Evolutionary conservation across 2,113 vertebrate genomes (phyloP), one percentile per base, ranked within the genome.

Genomic region (Rhea pennata): DNA sequence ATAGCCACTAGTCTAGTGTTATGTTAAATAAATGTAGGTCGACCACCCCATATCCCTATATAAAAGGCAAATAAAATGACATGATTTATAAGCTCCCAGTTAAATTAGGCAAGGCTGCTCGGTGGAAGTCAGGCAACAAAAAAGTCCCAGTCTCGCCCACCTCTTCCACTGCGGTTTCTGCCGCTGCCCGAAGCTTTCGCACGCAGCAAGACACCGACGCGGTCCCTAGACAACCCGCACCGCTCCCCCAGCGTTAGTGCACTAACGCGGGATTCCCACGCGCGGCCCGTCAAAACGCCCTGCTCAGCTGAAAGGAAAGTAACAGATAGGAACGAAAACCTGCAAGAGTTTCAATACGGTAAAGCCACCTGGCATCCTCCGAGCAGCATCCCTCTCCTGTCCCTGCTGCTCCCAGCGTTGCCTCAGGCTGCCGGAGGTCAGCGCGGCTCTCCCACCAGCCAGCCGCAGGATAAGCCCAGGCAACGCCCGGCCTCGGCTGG

Each of bases 361-460:
- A 10, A 86, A 76, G 26, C 13, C 48, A n/a, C 6, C 71, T 2
- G 23, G 31, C 11, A 23, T 1, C 48, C 75, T 66, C 83, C 12
- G 0, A 9, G 0, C 15, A n/a, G 66, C 66, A 3, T 5, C 0
- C 0, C 10, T 33, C 27, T 19, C 26, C 59, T 2, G 51, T 24
- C 89, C 24, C 15, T 24, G 17, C 88, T 71, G 71, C 75, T 75
- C 54, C 88, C 77, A n/a, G 39, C 65, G 69, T 74, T 11, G 4
- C 62, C 2, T 0, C 0, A 9, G 44, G 61, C 58, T 76, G 54
- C 78, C 77, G 0, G 1, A 42, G 8, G 5, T 3, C 1, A 0
- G 22, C n/a, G 3, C 3, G 0, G 31, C 1, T 44, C 17, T 24
- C 21, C 62, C 39, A 2, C 16, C 14, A 15, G 22, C 21, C 17